These are phyloP conservation scores for Drosophila seclusa DNA, from an alignment of 2,888 invertebrate genomes.

Conservation along the genomic window DNA sequence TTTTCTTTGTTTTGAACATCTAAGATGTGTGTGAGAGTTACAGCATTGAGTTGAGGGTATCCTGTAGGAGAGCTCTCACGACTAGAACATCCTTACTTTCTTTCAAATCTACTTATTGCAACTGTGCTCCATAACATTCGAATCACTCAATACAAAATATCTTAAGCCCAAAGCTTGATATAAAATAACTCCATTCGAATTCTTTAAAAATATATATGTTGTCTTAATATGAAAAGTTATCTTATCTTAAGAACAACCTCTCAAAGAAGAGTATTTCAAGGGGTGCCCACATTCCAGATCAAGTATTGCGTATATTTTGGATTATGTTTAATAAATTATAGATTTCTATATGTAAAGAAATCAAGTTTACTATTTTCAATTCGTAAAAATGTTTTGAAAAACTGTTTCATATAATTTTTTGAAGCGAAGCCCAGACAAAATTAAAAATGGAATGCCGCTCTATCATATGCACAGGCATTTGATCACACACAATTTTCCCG, in stretches of 20 bases:
- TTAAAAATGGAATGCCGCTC: no score
- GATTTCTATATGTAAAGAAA: neutral
- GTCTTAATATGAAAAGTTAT: no score
- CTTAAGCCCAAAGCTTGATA: neutral
- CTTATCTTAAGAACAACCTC: neutral
- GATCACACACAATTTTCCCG: conserved; percentile 37
- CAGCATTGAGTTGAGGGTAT: neutral
- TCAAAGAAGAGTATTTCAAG: neutral
- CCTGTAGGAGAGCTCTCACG: neutral
- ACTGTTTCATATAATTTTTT: neutral
- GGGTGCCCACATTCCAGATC: neutral
- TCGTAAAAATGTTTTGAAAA: neutral
- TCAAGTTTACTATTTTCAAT: neutral
- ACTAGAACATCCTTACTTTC: neutral
- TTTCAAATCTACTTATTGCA: neutral
- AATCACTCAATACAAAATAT: no score
- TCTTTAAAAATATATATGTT: no score
- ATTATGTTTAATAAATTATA: neutral
- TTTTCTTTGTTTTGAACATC: neutral
- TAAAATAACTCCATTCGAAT: no score
- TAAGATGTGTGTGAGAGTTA: neutral
- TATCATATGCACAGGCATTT: conserved; percentile 49
- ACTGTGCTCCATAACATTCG: neutral
- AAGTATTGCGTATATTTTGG: neutral
- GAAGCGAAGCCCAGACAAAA: neutral